Evolutionary conservation across 2,113 vertebrate species (phyloP).

Genomic region (Galemys pyrenaicus): DNA sequence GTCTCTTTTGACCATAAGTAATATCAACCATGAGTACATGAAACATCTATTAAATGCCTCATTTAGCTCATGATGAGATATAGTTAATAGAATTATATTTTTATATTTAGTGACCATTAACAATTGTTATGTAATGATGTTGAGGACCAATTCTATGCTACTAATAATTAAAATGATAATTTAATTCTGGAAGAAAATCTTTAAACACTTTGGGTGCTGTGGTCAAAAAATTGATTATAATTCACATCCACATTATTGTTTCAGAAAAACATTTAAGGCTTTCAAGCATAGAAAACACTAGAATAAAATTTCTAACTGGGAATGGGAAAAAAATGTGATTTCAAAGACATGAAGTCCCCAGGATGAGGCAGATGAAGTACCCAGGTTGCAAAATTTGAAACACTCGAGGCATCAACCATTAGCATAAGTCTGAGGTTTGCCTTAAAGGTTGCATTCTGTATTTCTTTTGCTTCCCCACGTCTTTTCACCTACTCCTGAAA

Average conservation of each 20-base stretch:
- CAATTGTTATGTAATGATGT: neutral
- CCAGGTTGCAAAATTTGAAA: neutral
- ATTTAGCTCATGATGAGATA: neutral
- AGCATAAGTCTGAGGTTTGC: neutral
- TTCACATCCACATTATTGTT: neutral
- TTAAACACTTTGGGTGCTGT: neutral
- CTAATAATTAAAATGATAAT: neutral
- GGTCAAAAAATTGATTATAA: constrained; percentile 23
- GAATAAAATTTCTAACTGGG: neutral
- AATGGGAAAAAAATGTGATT: neutral
- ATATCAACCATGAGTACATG: neutral
- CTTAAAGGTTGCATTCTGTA: neutral
- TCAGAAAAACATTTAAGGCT: constrained; percentile 25
- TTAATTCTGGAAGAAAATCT: constrained; percentile 1
- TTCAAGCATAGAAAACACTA: neutral
- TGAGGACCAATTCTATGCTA: neutral
- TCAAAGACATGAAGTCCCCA: neutral
- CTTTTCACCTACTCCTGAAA: neutral
- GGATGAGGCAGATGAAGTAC: neutral
- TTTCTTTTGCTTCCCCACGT: neutral
- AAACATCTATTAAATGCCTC: neutral
- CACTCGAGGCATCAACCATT: rapidly evolving
- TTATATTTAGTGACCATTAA: constrained; percentile 16
- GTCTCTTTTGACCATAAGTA: neutral
- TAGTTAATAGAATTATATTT: neutral